These are phyloP conservation scores for Hydrolagus colliei DNA, from an alignment of 2,797 vertebrate genomes.

Conservation along the genomic window DNA sequence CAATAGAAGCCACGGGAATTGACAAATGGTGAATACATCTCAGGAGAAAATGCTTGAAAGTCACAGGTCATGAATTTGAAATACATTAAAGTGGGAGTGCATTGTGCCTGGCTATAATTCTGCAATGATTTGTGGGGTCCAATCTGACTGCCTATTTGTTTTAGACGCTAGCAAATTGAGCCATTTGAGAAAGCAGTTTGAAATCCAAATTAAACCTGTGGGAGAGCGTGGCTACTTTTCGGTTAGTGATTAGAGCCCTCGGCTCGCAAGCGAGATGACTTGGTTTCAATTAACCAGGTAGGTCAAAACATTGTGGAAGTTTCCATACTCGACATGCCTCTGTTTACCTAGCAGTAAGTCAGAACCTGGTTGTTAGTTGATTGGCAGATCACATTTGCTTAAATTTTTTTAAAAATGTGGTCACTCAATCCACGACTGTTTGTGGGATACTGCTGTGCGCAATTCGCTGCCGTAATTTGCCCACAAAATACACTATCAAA, in stretches of 20 bases:
- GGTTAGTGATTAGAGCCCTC: neutral
- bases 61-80: conserved; percentile 41
- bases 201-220: conserved; percentile 27
- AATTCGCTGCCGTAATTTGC: no score
- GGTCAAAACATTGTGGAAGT: no score
- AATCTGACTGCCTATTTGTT: conserved; percentile 10
- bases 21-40: conserved; percentile 36
- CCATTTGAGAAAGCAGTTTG: conserved; percentile 29
- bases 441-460: no score
- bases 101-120: conserved; percentile 34
- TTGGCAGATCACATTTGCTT: no score
- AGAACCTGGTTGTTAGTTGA: no score
- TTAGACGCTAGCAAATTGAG: conserved; percentile 15
- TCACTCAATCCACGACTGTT: no score
- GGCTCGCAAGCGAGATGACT: no score
- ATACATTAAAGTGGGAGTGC: conserved; percentile 39
- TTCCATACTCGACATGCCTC: no score
- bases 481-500: no score
- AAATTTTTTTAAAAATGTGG: no score
- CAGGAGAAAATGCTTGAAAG: conserved; percentile 34
- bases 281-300: no score
- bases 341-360: no score
- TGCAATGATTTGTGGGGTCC: conserved; percentile 34
- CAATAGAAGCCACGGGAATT: neutral
- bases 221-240: neutral